Conservation (phyloP, 2,113 vertebrate genomes). For the Tragulus kanchil region DNA sequence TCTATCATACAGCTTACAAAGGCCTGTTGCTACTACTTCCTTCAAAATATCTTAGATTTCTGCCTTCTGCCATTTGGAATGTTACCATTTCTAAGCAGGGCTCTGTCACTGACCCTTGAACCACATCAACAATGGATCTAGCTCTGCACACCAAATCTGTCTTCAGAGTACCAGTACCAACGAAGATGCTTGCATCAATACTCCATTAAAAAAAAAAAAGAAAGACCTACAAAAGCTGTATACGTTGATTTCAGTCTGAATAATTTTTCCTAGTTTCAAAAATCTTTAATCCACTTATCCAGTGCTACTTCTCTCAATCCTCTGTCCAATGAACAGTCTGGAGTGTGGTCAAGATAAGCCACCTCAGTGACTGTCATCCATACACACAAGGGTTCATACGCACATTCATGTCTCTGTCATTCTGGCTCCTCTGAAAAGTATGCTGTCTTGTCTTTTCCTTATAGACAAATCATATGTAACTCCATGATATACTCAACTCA, state of each 20-base stretch:
- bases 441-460: background rate
- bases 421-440: background rate
- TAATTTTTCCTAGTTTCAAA: conserved; percentile 8
- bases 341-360: background rate
- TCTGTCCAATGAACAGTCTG: background rate
- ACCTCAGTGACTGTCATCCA: background rate
- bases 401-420: background rate
- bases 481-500: background rate
- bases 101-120: background rate
- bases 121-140: background rate
- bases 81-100: background rate
- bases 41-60: conserved; percentile 1
- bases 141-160: background rate
- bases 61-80: background rate
- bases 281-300: background rate
- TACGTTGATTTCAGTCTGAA: background rate
- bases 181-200: background rate
- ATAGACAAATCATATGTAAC: background rate
- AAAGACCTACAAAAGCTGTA: background rate
- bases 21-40: background rate
- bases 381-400: background rate
- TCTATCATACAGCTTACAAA: background rate
- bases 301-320: background rate
- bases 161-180: background rate
- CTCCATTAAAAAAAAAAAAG: background rate